These are phyloP conservation scores for Anthopleura xanthogrammica DNA, from an alignment of 92 coral and sea anemone species.

Conservation along the genomic window DNA sequence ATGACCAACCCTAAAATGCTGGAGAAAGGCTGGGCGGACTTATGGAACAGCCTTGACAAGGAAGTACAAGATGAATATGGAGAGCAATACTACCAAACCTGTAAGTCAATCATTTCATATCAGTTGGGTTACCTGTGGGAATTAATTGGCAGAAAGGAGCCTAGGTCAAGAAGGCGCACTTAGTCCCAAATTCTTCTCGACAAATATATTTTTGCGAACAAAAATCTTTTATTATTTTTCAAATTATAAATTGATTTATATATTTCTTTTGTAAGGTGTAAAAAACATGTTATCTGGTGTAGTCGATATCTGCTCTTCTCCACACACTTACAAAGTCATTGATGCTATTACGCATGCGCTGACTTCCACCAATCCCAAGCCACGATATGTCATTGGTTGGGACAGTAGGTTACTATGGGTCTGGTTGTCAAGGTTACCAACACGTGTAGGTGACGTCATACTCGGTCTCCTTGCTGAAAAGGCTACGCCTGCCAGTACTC, in stretches of 20 bases:
- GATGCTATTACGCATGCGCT: slow-evolving; percentile 77
- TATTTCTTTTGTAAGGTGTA: slow-evolving; percentile 48
- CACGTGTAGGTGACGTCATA: slow-evolving; percentile 67
- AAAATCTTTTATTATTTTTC: no score
- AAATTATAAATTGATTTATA: background rate
- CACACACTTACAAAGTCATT: slow-evolving; percentile 66
- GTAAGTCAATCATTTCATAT: slow-evolving; percentile 47
- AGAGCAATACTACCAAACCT: slow-evolving; percentile 54
- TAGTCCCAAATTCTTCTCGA: no score
- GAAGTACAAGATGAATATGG: slow-evolving; percentile 76
- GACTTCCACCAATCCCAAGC: slow-evolving; percentile 74
- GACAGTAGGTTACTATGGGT: slow-evolving; percentile 84
- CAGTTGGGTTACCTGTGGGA: background rate
- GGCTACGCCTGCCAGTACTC: slow-evolving; percentile 28
- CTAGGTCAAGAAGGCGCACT: no score
- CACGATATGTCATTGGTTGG: slow-evolving; percentile 90
- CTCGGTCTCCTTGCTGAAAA: slow-evolving; percentile 61
- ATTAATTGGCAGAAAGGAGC: background rate
- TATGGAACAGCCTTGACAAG: slow-evolving; percentile 67
- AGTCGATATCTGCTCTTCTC: slow-evolving; percentile 84
- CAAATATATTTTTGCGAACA: no score
- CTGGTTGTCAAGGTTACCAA: slow-evolving; percentile 88
- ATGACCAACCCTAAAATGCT: slow-evolving; percentile 58
- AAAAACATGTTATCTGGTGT: slow-evolving; percentile 72
- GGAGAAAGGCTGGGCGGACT: slow-evolving; percentile 43